Base-by-base conservation (phyloP, 2,113 vertebrate genomes). In the Helogale parvula region DNA sequence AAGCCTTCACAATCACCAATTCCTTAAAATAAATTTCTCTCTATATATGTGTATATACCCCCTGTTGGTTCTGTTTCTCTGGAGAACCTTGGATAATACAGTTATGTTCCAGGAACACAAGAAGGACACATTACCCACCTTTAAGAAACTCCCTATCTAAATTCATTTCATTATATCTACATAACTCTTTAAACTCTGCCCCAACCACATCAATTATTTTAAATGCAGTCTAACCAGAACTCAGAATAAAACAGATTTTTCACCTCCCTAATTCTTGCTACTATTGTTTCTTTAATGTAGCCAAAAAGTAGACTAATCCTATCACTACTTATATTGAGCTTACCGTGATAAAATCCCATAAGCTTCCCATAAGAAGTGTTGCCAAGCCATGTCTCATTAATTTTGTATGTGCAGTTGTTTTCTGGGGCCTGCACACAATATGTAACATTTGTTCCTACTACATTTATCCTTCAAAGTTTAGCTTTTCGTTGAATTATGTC, bases 401-500 rank as follows among this genome's bases (percentile, higher is more conserved):
- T 69, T 94, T 41, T 84, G 2, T 27, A 85, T 19, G 63, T 54
- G 1, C 3, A 54, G 69, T 7, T 66, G 11, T 65, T 89, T 45
- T 60, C 5, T 23, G n/a, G 15, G 33, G 11, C 14, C 50, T 80
- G 12, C 0, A 94, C 21, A 86, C n/a, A 95, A 96, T 50, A 77
- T 9, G 17, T 82, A 90, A 69, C 54, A 54, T 35, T 88, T 82
- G 5, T n/a, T 90, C 21, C 94, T 50, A 72, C 16, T 79, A 87
- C 47, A 90, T 83, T 85, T 79, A 79, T 88, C 4, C 47, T 83
- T 83, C 45, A 14, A 95, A 86, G 41, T 82, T 97, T 82, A 93
- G 29, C 74, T 96, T 84, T 84, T 80, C 77, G 33, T 52, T 93
- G 15, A 93, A 68, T 63, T 7, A 38, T 82, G 14, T 89, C 76